Evolutionary conservation across 2,888 invertebrate species (phyloP).

Genomic region (Drosophila percnosoma): DNA sequence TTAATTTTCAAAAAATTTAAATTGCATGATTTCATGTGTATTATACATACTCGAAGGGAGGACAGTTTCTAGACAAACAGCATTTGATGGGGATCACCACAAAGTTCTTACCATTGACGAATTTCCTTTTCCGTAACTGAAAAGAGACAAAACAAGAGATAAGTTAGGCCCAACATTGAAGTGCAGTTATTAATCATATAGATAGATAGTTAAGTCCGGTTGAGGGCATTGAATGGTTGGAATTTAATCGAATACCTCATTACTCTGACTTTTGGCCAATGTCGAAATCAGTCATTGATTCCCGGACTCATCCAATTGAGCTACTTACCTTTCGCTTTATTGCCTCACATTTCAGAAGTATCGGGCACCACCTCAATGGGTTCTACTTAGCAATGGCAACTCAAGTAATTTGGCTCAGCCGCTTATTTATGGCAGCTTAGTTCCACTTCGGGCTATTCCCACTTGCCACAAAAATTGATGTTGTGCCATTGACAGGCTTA

Average conservation of each 20-base stretch:
- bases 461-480: slow-evolving; percentile 62
- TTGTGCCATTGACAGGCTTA: slow-evolving; percentile 57
- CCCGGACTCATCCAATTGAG: neutral
- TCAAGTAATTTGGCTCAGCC: slow-evolving; percentile 53
- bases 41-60: slow-evolving; percentile 21
- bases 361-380: slow-evolving; percentile 5
- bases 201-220: neutral
- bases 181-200: neutral
- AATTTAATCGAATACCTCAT: slow-evolving; percentile 11
- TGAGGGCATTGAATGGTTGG: neutral
- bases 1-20: neutral
- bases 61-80: neutral
- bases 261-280: neutral
- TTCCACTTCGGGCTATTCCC: slow-evolving; percentile 24
- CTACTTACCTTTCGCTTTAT: slow-evolving; percentile 30
- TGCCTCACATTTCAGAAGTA: neutral
- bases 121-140: slow-evolving; percentile 95
- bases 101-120: slow-evolving; percentile 90
- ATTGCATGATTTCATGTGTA: slow-evolving; percentile 15
- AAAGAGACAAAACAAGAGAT: slow-evolving; percentile 85
- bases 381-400: slow-evolving; percentile 13
- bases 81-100: neutral
- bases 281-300: neutral
- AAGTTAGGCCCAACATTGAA: neutral
- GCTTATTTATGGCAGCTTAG: slow-evolving; percentile 68